A percentile compares a stretch with the other conserved stretches of the same genome.
These are phyloP conservation scores for Drosophila mulleri DNA, from an alignment of 2,888 invertebrate species.

Conservation along the genomic window DNA sequence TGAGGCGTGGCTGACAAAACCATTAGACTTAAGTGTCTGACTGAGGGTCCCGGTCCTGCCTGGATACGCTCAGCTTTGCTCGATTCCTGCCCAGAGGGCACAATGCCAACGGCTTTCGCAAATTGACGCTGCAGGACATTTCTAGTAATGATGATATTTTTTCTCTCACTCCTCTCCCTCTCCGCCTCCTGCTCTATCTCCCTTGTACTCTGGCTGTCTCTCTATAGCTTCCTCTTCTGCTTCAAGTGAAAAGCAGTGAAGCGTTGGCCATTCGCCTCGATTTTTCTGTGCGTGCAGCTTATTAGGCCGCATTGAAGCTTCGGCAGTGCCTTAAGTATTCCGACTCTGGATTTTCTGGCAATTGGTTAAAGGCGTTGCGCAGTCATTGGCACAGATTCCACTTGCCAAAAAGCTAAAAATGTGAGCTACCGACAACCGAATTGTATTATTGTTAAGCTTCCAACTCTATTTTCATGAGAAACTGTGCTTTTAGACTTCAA, in stretches of 20 bases:
- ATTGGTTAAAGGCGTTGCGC: conserved; percentile 47
- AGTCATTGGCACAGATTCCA: conserved; percentile 36
- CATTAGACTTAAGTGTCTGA: conserved; percentile 77
- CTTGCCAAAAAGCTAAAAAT: conserved; percentile 3
- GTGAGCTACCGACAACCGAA: conserved; percentile 2
- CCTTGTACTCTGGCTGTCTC: not conserved
- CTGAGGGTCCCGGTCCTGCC: conserved; percentile 41
- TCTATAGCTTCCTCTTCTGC: not conserved
- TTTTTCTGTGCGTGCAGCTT: conserved; percentile 41
- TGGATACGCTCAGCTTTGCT: conserved; percentile 11
- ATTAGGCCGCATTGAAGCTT: conserved; percentile 63
- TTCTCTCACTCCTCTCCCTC: not conserved
- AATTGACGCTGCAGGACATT: conserved; percentile 79
- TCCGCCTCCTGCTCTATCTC: too few relatives aligned
- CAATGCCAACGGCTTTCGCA: conserved; percentile 73
- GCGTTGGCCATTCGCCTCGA: conserved; percentile 36
- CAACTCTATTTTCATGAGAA: not conserved
- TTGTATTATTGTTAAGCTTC: not conserved
- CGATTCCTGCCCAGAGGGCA: conserved; percentile 60
- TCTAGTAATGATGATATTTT: conserved; percentile 67
- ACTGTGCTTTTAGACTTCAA: not conserved
- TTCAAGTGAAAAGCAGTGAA: conserved; percentile 25
- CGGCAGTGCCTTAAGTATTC: conserved; percentile 51
- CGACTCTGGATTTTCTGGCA: conserved; percentile 36
- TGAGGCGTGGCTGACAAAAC: conserved; percentile 62